Evolutionary conservation across 2,797 vertebrate species (phyloP), one percentile per base, ranked within the genome.

Genomic region (Liasis olivaceus): DNA sequence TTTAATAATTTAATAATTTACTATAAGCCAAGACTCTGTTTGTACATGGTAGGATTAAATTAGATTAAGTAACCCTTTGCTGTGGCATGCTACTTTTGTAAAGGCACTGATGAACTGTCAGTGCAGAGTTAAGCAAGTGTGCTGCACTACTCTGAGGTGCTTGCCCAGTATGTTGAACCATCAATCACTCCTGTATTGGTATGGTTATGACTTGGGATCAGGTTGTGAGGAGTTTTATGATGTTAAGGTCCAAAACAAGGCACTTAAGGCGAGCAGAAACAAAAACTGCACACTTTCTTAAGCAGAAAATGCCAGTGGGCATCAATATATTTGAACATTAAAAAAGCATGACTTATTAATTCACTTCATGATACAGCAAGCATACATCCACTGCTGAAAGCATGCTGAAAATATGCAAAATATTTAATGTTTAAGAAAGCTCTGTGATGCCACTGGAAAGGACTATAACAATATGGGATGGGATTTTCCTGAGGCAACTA

Each of bases 401-500:
- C 15, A 77, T 77, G 56, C 81, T 90, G 47, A 90, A 89, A 92
- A 89, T 84, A 89, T 81, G 47, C 24, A 26, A 91, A 0, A 77
- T 58, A 28, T 72, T 36, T 66, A 22, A 81, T 15, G 0, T 14
- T 2, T 92, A 94, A 90, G 11, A 90, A 51, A 56, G 36, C 28
- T 81, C 91, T 64, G 56, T 89, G 11, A 88, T 66, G 2, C 66
- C n/a, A 91, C 28, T 2, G 64, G 22, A 91, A 91, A 14, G 5
- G 93, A 90, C n/a, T 31, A 8, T 42, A 1, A 36, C 59, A 85
- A 22, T 85, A 72, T 0, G 28, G 42, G 31, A 60, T 89, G 60
- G 2, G 51, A 64, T 26, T 94, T 28, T 93, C 42, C 66, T 92
- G 42, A 86, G 62, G 92, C 93, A 93, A 91, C 3, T 47, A 69